Base-by-base conservation (phyloP, 2,113 vertebrate genomes). In the Lamprotornis superbus region DNA sequence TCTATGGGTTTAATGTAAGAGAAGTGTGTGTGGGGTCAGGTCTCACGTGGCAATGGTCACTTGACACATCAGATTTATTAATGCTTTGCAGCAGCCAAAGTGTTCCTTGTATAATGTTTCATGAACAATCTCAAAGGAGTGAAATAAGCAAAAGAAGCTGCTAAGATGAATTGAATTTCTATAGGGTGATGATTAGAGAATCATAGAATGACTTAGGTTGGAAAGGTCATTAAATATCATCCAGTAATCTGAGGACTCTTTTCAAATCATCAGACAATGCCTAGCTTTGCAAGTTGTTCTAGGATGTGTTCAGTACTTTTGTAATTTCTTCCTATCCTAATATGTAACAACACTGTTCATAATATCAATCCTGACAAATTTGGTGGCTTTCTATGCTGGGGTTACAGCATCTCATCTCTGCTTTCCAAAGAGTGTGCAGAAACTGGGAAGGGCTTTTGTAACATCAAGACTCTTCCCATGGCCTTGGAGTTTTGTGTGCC, bases 341-440 rank as follows among this genome's bases (percentile, higher is more conserved):
- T 11, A 3, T 21, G 7, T 16, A 50, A 28, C 4, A 65, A n/a
- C 0, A 0, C 1, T 35, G 25, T 85, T 79, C 27, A 14, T 37
- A 55, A 40, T 25, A 35, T 28, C 18, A 33, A 1, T 31, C 61
- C 37, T 52, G 73, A 60, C 9, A 68, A 44, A 60, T 37, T 19
- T 37, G 11, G 9, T 60, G 63, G 2, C 37, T 44, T 68, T 52
- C 37, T 46, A 0, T 28, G 27, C 46, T 52, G 83, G 33, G 18
- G 10, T 77, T 46, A 3, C 39, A 69, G 22, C 27, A 15, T 44
- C n/a, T 40, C 7, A 4, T 28, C 47, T 49, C 33, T 67, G n/a
- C 47, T 80, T 75, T 79, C 22, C 49, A 27, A 89, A 35, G 2
- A 35, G 8, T 5, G 11, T 33, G 47, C 28, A 76, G 57, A n/a